Evolutionary conservation across 2,797 vertebrate genomes (phyloP).

Genomic region (Gallinago solitaria): DNA sequence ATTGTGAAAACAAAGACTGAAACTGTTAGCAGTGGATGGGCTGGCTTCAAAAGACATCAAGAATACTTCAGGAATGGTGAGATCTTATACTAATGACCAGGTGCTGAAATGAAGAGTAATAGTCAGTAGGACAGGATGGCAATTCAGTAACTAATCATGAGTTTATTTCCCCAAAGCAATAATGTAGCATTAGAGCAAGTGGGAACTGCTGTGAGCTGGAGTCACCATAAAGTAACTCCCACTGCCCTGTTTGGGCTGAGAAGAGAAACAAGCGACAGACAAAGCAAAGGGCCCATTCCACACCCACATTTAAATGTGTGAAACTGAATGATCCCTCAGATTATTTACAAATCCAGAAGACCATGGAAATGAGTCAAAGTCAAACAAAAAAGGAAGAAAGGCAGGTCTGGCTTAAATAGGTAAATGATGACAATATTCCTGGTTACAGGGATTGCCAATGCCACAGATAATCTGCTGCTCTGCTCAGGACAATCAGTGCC

Average conservation of each 20-base stretch:
- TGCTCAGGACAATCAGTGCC: too few species aligned
- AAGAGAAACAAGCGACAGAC: not conserved
- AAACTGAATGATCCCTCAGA: not conserved
- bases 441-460: not conserved
- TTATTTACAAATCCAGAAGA: not conserved
- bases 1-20: not conserved
- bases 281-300: not conserved
- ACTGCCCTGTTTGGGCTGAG: not conserved
- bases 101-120: not conserved
- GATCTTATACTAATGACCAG: not conserved
- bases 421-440: not conserved
- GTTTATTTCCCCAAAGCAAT: not conserved
- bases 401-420: not conserved
- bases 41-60: not conserved
- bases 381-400: not conserved
- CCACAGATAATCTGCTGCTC: not conserved
- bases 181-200: fast-evolving
- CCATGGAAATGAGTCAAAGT: not conserved
- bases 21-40: not conserved
- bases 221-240: not conserved
- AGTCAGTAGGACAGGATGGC: not conserved
- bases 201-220: not conserved
- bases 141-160: not conserved
- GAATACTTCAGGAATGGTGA: not conserved
- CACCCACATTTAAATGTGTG: not conserved